phyloP scores from a whole-genome alignment of 2,888 invertebrate genomes.

The Marasmarcha lunaedactyla region DNA sequence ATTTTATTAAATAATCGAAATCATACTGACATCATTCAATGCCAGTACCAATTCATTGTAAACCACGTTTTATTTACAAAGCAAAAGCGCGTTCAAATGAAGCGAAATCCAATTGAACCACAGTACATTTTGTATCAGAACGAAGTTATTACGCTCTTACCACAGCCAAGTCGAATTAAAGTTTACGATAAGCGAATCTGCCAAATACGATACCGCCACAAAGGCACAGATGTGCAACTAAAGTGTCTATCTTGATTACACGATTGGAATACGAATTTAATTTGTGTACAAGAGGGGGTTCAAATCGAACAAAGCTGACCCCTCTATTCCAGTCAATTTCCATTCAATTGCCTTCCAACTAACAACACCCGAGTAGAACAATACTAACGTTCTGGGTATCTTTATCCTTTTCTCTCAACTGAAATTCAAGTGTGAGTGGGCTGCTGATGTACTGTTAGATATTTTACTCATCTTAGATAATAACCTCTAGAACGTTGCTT shows the following conservation, averaged over 20 bases:
- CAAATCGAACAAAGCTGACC: background rate
- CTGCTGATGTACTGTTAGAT: slow-evolving; percentile 2
- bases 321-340: slow-evolving; percentile 5
- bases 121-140: too few species aligned
- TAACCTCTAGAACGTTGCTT: slow-evolving; percentile 15
- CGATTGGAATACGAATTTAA: slow-evolving; percentile 51
- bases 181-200: slow-evolving; percentile 7
- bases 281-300: slow-evolving; percentile 28
- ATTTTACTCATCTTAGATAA: slow-evolving; percentile 5
- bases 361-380: too few species aligned
- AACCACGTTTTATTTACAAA: too few species aligned
- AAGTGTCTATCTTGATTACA: slow-evolving; percentile 56
- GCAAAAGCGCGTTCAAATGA: too few species aligned
- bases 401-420: too few species aligned
- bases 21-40: too few species aligned
- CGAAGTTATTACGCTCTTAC: too few species aligned
- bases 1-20: too few species aligned
- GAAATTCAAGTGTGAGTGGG: too few species aligned
- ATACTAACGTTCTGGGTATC: too few species aligned
- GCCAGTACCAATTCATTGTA: too few species aligned
- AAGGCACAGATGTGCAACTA: slow-evolving; percentile 46
- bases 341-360: background rate
- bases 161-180: slow-evolving; percentile 16
- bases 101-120: too few species aligned
- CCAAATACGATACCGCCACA: background rate